Percentiles rank a stretch among this genome's conserved stretches.
Evolutionary conservation across 2,888 invertebrate genomes (phyloP).

Genomic region (Chloroclysta siterata): DNA sequence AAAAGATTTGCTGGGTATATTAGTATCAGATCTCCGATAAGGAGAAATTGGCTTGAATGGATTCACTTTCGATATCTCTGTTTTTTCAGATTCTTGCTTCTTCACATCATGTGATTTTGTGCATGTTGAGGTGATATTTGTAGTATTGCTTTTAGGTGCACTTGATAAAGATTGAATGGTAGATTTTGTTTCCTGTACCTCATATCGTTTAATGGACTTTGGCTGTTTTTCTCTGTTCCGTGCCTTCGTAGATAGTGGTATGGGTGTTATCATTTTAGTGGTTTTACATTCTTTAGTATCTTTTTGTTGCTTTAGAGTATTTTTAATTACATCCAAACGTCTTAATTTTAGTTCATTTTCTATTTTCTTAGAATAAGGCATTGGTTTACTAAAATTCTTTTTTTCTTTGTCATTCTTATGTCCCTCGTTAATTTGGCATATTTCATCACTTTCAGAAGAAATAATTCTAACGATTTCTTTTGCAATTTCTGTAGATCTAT

Average conservation of each 20-base stretch:
- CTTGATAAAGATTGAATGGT: neutral
- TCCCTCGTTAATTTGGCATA: neutral
- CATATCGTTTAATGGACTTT: neutral
- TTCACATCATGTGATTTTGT: neutral
- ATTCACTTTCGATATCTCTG: neutral
- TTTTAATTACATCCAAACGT: neutral
- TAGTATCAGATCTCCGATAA: neutral
- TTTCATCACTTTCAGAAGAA: neutral
- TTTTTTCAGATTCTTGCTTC: constrained; percentile 1
- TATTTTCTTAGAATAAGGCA: constrained; percentile 3
- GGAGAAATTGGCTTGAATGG: neutral
- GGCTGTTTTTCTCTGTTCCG: constrained; percentile 1
- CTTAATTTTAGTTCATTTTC: neutral
- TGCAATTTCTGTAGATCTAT: constrained; percentile 7
- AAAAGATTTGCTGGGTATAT: constrained; percentile 2
- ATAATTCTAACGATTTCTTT: constrained; percentile 7
- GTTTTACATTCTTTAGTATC: neutral
- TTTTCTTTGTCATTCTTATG: neutral
- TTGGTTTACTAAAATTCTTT: neutral
- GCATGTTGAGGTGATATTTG: neutral
- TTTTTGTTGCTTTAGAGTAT: neutral
- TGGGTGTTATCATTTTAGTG: constrained; percentile 3
- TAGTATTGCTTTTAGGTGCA: neutral
- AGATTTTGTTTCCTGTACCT: neutral
- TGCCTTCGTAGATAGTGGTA: constrained; percentile 2